Conservation (phyloP, 2,797 vertebrate species). For the Micromesistius poutassou region DNA sequence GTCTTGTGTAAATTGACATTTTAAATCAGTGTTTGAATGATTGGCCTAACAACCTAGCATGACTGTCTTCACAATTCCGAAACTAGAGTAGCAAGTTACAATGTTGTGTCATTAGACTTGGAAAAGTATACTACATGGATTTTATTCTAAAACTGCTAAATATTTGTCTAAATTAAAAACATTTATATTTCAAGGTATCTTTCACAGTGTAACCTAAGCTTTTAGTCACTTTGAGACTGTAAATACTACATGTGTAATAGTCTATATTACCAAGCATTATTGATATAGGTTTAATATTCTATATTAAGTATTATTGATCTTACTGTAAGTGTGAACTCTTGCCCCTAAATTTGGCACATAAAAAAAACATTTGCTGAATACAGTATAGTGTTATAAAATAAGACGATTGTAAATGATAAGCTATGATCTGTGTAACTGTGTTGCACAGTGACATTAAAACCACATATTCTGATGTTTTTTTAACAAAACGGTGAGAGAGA, state of each 20-base stretch:
- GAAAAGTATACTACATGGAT: constrained; percentile 74
- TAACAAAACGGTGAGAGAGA: constrained; percentile 40
- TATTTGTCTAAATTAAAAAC: constrained; percentile 77
- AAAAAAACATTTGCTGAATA: constrained; percentile 56
- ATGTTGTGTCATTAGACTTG: constrained; percentile 83
- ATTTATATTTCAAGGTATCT: constrained; percentile 79
- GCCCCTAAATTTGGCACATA: constrained; percentile 61
- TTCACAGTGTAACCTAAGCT: constrained; percentile 79
- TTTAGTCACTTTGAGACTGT: constrained; percentile 90
- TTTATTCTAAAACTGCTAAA: constrained; percentile 86
- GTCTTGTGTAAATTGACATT: constrained; percentile 74
- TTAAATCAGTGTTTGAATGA: constrained; percentile 70
- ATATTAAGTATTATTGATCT: constrained; percentile 73
- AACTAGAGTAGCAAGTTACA: constrained; percentile 83
- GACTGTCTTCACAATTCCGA: constrained; percentile 78
- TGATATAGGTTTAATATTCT: constrained; percentile 82
- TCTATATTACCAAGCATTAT: constrained; percentile 75
- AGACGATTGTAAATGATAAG: constrained; percentile 48
- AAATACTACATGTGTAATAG: constrained; percentile 88
- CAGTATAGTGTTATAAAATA: constrained; percentile 55
- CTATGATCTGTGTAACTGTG: constrained; percentile 33
- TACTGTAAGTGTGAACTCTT: constrained; percentile 82
- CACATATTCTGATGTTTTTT: constrained; percentile 47
- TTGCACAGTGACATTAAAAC: constrained; percentile 37
- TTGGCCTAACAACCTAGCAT: constrained; percentile 77